Evolutionary conservation across 2,888 invertebrate species (phyloP).

Genomic region (Brenthis hecate): DNA sequence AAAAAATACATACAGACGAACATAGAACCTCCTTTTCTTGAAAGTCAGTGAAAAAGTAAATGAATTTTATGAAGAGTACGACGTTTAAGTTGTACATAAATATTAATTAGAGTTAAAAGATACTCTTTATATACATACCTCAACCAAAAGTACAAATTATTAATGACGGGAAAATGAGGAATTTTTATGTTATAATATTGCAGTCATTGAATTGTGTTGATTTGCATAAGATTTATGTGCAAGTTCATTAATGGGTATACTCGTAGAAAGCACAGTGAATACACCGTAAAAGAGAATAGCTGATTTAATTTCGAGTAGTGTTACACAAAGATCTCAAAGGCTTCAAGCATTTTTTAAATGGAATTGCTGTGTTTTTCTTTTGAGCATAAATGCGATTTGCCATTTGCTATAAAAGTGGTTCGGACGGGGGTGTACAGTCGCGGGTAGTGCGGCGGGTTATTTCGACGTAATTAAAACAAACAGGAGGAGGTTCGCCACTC

Average conservation of each 20-base stretch:
- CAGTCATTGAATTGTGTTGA: no score
- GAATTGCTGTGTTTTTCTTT: slow-evolving; percentile 38
- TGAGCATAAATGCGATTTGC: slow-evolving; percentile 66
- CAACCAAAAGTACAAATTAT: no score
- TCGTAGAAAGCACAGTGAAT: slow-evolving; percentile 5
- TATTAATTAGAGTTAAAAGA: no score
- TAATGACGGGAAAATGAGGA: no score
- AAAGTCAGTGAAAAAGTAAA: no score
- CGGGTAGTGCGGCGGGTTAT: slow-evolving; percentile 61
- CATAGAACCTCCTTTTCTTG: no score
- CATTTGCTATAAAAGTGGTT: slow-evolving; percentile 73
- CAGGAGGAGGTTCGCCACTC: slow-evolving; percentile 75
- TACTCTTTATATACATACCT: no score
- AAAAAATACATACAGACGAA: no score
- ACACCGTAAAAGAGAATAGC: slow-evolving; percentile 16
- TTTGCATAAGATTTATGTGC: not conserved
- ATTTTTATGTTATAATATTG: no score
- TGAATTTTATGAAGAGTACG: no score
- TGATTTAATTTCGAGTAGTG: slow-evolving; percentile 17
- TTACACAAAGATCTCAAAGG: slow-evolving; percentile 18
- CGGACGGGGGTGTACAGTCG: slow-evolving; percentile 47
- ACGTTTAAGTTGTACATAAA: no score
- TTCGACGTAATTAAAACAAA: slow-evolving; percentile 81
- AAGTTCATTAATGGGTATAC: not conserved
- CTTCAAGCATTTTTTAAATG: slow-evolving; percentile 13